These are phyloP conservation scores for Ammodytes dubius DNA, from an alignment of 2,113 vertebrate genomes.

Conservation along the genomic window DNA sequence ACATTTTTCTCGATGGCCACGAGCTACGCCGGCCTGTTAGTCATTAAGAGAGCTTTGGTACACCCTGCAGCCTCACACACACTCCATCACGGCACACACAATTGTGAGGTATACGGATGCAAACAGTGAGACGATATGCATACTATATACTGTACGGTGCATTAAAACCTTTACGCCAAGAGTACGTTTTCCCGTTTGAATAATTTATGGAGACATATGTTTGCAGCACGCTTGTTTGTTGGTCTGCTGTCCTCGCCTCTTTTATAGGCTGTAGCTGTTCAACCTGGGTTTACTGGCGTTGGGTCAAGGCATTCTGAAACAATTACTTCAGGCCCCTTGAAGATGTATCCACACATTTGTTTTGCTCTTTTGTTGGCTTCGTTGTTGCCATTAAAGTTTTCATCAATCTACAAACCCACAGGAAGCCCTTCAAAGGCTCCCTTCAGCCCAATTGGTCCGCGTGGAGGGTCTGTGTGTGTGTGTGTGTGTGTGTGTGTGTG, in stretches of 20 bases:
- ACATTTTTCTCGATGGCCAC: slow-evolving; percentile 81
- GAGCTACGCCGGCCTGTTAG: slow-evolving; percentile 77
- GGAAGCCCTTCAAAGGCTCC: slow-evolving; percentile 53
- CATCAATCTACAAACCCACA: slow-evolving; percentile 47
- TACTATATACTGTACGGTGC: not conserved
- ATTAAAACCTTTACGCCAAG: not conserved
- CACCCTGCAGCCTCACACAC: slow-evolving; percentile 51
- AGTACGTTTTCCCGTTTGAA: not conserved
- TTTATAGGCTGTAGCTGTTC: slow-evolving; percentile 29
- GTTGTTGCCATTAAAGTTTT: slow-evolving; percentile 51
- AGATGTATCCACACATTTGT: slow-evolving; percentile 67
- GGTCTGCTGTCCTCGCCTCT: slow-evolving; percentile 8
- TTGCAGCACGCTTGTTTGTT: slow-evolving; percentile 47
- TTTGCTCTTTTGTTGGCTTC: slow-evolving; percentile 51
- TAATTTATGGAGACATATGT: not conserved
- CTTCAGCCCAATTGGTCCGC: not conserved
- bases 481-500: slow-evolving; percentile 10
- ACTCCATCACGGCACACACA: slow-evolving; percentile 45
- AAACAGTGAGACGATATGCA: slow-evolving; percentile 18
- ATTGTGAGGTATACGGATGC: slow-evolving; percentile 1
- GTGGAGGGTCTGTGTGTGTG: no score
- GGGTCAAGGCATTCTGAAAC: slow-evolving; percentile 61
- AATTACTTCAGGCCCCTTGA: slow-evolving; percentile 50
- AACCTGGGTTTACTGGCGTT: slow-evolving; percentile 51
- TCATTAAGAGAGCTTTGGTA: slow-evolving; percentile 77